Evolutionary conservation across 2,888 invertebrate species (phyloP), one percentile per base, ranked within the genome.

Genomic region (Penaeus monodon): DNA sequence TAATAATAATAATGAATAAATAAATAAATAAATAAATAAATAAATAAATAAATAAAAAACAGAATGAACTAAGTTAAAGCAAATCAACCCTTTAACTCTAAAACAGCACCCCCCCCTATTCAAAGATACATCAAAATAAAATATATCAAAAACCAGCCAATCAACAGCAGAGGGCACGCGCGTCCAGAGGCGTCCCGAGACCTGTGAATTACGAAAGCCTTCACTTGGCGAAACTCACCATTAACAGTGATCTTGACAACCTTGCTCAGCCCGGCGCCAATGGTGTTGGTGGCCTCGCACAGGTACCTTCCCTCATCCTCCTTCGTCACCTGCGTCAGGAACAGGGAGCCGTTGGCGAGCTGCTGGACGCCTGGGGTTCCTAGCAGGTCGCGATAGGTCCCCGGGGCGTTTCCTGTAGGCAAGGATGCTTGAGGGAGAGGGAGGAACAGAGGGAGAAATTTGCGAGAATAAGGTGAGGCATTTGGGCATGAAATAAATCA

Each of bases 211-310:
- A n/a, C n/a, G n/a, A n/a, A n/a, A 73, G 22, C 7, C 2, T 20
- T 20, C 24, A 20, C 24, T 4, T 20, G 4, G 20, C 24, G 17
- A n/a, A 6, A 14, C 83, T 87, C 64, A 89, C 89, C 89, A 66
- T 89, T 87, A 12, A 89, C 87, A 33, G 87, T 82, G 14, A 89
- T 38, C 49, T 88, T 81, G 33, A 89, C 76, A 38, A 89, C 89
- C 82, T 89, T 89, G 82, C 87, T 89, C 44, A 88, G 87, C 0
- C 89, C 89, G 0, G 87, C 87, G 4, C 89, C 89, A 14, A 89
- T 89, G 20, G 82, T 87, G 29, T 89, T 89, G 7, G 89, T 89
- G 6, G 89, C 89, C 27, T 89, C 89, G 57, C 89, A 89, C 29
- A 88, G 65, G 70, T 89, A 89, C 3, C 84, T 73, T n/a, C 89